Percentiles rank a stretch among this genome's conserved stretches.
phyloP scores from a whole-genome alignment of 2,113 vertebrate species.

The Erythrocebus patas region DNA sequence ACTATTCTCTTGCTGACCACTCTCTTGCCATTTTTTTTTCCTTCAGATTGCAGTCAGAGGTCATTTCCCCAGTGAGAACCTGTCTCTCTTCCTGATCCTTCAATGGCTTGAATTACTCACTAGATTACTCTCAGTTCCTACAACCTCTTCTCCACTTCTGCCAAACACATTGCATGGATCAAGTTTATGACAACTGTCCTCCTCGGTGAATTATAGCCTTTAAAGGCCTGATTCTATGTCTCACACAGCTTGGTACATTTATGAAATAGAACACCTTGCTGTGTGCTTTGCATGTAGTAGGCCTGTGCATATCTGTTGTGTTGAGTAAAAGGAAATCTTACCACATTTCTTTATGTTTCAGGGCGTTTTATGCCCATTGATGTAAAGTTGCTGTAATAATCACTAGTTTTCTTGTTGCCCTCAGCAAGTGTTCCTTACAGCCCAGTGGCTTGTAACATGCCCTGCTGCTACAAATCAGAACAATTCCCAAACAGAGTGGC shows the following conservation, averaged over 20 bases:
- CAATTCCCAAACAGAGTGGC: background rate
- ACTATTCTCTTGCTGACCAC: background rate
- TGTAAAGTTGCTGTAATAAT: background rate
- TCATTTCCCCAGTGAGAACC: background rate
- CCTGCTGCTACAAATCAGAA: conserved; percentile 20
- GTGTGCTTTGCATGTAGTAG: background rate
- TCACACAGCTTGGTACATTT: background rate
- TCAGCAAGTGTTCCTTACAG: conserved; percentile 47
- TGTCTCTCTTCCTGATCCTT: background rate
- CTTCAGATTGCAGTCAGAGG: background rate
- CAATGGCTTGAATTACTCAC: background rate
- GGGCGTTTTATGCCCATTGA: background rate
- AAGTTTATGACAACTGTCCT: background rate
- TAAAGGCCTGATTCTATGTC: background rate
- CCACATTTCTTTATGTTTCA: background rate
- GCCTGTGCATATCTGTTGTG: background rate
- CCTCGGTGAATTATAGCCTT: background rate
- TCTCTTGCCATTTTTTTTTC: background rate
- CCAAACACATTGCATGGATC: background rate
- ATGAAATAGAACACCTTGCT: too few relatives aligned
- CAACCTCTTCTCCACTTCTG: background rate
- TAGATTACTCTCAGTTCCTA: background rate
- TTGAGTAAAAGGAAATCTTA: background rate
- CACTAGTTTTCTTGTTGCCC: background rate
- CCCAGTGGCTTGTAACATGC: conserved; percentile 1